Conservation (phyloP, 2,797 vertebrate species). For the Microchirus variegatus region DNA sequence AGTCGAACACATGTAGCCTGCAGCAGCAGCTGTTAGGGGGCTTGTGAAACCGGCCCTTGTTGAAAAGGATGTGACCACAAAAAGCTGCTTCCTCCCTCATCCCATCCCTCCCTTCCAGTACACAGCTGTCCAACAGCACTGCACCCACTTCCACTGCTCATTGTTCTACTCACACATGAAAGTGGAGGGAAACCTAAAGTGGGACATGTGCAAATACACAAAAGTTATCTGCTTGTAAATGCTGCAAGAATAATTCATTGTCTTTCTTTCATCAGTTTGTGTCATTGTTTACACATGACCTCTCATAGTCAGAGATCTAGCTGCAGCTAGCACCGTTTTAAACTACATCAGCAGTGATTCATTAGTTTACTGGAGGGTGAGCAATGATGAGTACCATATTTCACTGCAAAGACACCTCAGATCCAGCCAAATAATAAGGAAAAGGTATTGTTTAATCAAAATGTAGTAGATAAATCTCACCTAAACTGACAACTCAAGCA, state of each 20-base stretch:
- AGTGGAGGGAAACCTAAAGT: slow-evolving; percentile 33
- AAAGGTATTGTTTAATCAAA: slow-evolving; percentile 11
- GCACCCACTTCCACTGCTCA: slow-evolving; percentile 63
- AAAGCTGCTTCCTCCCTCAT: slow-evolving; percentile 79
- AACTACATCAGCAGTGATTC: slow-evolving; percentile 33
- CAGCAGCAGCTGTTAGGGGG: slow-evolving; percentile 75
- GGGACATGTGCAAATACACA: slow-evolving; percentile 25
- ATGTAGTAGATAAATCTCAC: background rate
- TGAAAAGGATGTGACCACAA: slow-evolving; percentile 80
- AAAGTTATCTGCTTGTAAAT: slow-evolving; percentile 8
- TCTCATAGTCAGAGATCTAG: slow-evolving; percentile 15
- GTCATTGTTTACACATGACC: slow-evolving; percentile 24
- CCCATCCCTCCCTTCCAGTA: slow-evolving; percentile 73
- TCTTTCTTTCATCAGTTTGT: slow-evolving; percentile 9
- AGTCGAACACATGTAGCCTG: slow-evolving; percentile 47
- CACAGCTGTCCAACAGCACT: slow-evolving; percentile 78
- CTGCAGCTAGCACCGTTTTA: slow-evolving; percentile 23
- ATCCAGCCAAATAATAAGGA: slow-evolving; percentile 4
- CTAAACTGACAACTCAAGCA: background rate
- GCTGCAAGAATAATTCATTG: background rate
- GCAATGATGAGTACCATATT: slow-evolving; percentile 31
- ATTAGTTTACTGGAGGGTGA: slow-evolving; percentile 30
- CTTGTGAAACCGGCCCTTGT: slow-evolving; percentile 63
- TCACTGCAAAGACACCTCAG: slow-evolving; percentile 12
- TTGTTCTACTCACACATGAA: slow-evolving; percentile 71